Evolutionary conservation across 1,140 invertebrate genomes (phyloP), one percentile per base, ranked within the genome.

Genomic region (Reticulitermes speratus): DNA sequence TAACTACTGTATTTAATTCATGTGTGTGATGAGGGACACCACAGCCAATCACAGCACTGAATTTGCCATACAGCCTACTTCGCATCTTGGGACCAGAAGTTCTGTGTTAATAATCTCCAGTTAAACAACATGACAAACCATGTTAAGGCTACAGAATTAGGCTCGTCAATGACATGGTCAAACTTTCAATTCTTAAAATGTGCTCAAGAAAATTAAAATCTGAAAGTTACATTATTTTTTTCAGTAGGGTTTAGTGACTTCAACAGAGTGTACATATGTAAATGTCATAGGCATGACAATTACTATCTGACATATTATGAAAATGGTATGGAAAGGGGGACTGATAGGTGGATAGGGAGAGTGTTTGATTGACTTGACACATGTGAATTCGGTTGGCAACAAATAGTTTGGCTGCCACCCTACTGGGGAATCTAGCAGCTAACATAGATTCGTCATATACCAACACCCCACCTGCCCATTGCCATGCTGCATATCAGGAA

Each of bases 361-460:
- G 8, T 11, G n/a, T 30, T n/a, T 75, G 65, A 75, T 30, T 75
- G 65, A 30, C 65, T 75, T 30, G 65, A 75, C 65, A 75, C 65
- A 75, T 75, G n/a, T 75, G 65, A n/a, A 75, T 75, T 38, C 65
- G 16, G 65, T 75, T 75, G n/a, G 65, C 65, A 75, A 75, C 65
- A 75, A 75, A 75, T 75, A 30, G 65, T 75, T 75, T 75, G 65
- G n/a, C 65, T 9, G 65, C 65, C 65, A 75, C 65, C n/a, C 65
- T n/a, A 75, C 65, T 75, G 65, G 65, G 65, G 65, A 75, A n/a
- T 75, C 65, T 75, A 75, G n/a, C n/a, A 38, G 38, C 38, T 38
- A 38, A 30, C 65, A 30, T 25, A 75, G 25, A 25, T 30, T 30
- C 12, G 65, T 30, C 65, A 75, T 75, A 75, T 75, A 30, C n/a